Evolutionary conservation across 2,113 vertebrate genomes (phyloP).

Genomic region (Heterocephalus glaber): DNA sequence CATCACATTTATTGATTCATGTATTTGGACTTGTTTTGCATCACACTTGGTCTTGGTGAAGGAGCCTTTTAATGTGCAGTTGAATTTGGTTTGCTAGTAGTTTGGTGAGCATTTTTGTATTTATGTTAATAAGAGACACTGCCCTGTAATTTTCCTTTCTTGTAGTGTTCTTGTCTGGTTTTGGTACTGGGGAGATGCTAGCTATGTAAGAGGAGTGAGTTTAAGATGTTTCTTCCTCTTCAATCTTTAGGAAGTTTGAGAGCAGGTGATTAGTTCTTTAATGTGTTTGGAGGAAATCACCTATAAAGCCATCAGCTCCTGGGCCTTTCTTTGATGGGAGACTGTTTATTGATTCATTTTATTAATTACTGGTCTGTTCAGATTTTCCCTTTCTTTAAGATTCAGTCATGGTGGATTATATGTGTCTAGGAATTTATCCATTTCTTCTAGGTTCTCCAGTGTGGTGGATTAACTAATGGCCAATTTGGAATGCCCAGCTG

Average conservation of each 20-base stretch:
- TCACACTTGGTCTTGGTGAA: neutral
- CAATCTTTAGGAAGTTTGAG: neutral
- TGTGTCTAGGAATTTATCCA: neutral
- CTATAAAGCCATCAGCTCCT: neutral
- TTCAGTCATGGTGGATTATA: neutral
- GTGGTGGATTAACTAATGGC: no score
- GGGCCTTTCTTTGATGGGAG: neutral
- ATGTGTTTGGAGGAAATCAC: neutral
- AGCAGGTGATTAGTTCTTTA: neutral
- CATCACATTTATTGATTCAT: neutral
- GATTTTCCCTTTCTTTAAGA: neutral
- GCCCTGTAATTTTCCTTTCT: neutral
- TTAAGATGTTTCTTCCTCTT: neutral
- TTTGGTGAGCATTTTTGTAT: neutral
- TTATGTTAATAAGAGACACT: neutral
- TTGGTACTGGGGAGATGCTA: neutral
- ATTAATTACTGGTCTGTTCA: neutral
- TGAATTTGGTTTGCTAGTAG: neutral
- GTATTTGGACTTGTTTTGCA: neutral
- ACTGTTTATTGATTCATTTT: neutral
- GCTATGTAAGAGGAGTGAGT: neutral
- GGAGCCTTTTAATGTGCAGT: neutral
- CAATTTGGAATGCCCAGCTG: no score
- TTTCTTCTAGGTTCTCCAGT: neutral
- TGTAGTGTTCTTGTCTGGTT: neutral